A percentile compares a stretch with the other conserved stretches of the same genome.
phyloP scores from a whole-genome alignment of 2,797 vertebrate species.

The Lithobates pipiens region DNA sequence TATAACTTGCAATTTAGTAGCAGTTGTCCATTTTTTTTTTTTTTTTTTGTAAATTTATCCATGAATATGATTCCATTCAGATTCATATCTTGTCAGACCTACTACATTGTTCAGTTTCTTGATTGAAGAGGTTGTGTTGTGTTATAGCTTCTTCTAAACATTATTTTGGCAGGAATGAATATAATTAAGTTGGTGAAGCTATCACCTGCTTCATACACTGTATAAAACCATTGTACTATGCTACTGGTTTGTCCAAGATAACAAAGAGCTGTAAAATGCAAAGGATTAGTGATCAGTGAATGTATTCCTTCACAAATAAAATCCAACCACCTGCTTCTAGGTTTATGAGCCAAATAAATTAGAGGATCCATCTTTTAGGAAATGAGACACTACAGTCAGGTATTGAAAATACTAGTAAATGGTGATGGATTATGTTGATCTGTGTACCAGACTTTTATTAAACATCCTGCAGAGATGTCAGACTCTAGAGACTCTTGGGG shows the following conservation, averaged over 20 bases:
- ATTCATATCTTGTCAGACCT: background rate
- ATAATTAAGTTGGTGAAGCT: constrained; percentile 53
- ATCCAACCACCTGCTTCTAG: constrained; percentile 56
- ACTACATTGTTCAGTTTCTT: background rate
- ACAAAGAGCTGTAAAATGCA: constrained; percentile 51
- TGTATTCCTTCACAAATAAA: constrained; percentile 50
- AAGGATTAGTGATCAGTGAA: constrained; percentile 38
- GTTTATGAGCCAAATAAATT: constrained; percentile 60
- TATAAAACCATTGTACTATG: constrained; percentile 39
- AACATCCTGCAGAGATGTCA: constrained; percentile 48
- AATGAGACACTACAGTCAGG: constrained; percentile 57
- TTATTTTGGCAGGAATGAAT: constrained; percentile 26
- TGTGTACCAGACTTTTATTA: constrained; percentile 58
- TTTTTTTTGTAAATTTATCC: too few species aligned
- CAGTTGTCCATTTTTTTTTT: too few species aligned
- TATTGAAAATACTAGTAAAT: constrained; percentile 60
- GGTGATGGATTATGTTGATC: constrained; percentile 60
- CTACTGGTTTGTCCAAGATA: constrained; percentile 45
- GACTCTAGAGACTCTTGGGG: constrained; percentile 47
- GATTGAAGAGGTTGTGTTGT: constrained; percentile 9
- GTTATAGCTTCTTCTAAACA: background rate
- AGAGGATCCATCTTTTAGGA: constrained; percentile 58
- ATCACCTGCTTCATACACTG: constrained; percentile 48
- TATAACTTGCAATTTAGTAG: too few species aligned
- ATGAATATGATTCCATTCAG: background rate